Percentiles rank a stretch among this genome's conserved stretches.
Conservation (phyloP, 1,140 invertebrate species). For the Gryon sp. region DNA sequence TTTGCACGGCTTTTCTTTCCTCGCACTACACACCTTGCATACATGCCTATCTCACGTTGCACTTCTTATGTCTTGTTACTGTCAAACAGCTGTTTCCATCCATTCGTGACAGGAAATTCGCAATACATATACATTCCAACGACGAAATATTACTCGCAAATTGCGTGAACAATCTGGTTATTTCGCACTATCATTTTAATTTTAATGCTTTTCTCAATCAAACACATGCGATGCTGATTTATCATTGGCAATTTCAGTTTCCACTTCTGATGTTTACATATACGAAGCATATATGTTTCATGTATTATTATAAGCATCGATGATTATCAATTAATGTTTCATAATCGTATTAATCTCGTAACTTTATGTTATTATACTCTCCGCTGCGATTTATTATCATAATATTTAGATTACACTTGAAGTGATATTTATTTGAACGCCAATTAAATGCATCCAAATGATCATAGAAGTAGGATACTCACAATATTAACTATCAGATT, state of each 20-base stretch:
- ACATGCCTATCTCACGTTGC: conserved; percentile 53
- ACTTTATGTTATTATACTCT: too few species aligned
- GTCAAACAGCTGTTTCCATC: conserved; percentile 58
- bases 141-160: conserved; percentile 8
- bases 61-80: conserved; percentile 58
- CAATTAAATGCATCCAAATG: conserved; percentile 29
- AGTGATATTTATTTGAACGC: conserved; percentile 30
- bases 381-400: too few species aligned
- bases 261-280: too few species aligned
- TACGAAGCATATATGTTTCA: too few species aligned
- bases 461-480: conserved; percentile 14
- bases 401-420: too few species aligned
- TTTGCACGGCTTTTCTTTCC: conserved; percentile 36
- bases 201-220: background rate
- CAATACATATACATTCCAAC: conserved; percentile 30
- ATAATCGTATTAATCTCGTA: too few species aligned
- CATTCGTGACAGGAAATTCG: conserved; percentile 46
- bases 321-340: too few species aligned
- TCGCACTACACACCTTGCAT: conserved; percentile 57
- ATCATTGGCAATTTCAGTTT: too few species aligned
- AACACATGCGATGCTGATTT: background rate
- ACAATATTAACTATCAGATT: conserved; percentile 8
- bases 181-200: conserved; percentile 9
- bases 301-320: too few species aligned
- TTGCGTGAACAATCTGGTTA: conserved; percentile 17